A percentile compares a stretch with the other conserved stretches of the same genome.
Conservation (phyloP, 2,797 vertebrate species). For the Eulemur mongoz region DNA sequence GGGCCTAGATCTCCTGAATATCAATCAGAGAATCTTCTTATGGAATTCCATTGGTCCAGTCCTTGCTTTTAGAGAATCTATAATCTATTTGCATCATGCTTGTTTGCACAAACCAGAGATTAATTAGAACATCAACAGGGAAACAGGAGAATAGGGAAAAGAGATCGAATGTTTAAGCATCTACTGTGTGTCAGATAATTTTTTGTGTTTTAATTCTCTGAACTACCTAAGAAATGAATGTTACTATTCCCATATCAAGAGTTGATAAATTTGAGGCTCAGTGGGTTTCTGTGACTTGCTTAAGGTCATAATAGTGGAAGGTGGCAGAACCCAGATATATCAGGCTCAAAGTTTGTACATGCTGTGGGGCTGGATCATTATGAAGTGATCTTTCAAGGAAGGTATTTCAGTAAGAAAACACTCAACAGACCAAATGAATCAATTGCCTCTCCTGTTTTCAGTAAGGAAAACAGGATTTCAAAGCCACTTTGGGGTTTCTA, state of each 20-base stretch:
- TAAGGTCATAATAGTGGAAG: not conserved
- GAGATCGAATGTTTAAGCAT: conserved; percentile 11
- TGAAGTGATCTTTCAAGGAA: conserved; percentile 24
- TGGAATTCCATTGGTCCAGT: not conserved
- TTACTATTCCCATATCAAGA: not conserved
- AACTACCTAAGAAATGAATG: not conserved
- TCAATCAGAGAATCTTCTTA: conserved; percentile 41
- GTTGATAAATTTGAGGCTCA: not conserved
- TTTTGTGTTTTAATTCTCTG: conserved; percentile 38
- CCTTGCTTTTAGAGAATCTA: conserved; percentile 23
- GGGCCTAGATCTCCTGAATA: not conserved
- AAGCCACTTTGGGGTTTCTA: not conserved
- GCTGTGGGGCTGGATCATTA: not conserved
- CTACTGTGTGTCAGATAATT: not conserved
- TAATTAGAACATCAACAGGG: conserved; percentile 23
- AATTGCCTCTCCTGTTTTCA: conserved; percentile 34
- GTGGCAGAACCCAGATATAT: not conserved
- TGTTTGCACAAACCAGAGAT: not conserved
- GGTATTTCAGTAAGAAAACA: conserved; percentile 35
- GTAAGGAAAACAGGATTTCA: conserved; percentile 21
- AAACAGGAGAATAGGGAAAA: conserved; percentile 8
- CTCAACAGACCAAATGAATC: not conserved
- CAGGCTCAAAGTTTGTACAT: not conserved
- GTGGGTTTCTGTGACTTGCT: not conserved
- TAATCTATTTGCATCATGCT: not conserved